Evolutionary conservation across 2,113 vertebrate genomes (phyloP), one percentile per base, ranked within the genome.

Genomic region (Zapus hudsonius): DNA sequence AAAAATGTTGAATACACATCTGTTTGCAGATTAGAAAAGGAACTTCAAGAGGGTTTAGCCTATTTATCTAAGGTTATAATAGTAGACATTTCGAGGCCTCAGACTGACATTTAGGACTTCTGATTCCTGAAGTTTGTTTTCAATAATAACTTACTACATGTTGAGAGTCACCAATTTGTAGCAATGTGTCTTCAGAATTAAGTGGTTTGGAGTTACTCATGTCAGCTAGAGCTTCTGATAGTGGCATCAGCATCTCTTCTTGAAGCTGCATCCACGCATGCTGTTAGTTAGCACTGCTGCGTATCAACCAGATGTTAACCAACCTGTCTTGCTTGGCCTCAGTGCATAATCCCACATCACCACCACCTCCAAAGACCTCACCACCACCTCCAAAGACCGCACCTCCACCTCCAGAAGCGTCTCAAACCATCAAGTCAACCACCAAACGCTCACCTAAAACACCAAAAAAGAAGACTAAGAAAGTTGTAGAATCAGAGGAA

Each of bases 391-490:
- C 97, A 0, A 92, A 96, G 96, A 80, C 92, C 33, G 75, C 84
- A 70, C 92, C 92, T 94, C 91, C 64, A 19, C 70, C 89, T 90
- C 79, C 93, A 88, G 70, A 70, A 93, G 87, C 97, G 80, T 73
- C 96, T 95, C 82, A 78, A 2, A 87, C 55, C 93, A 93, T 94
- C 94, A 98, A 98, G 95, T 78, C 96, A 90, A 95, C 97, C 27
- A 93, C 97, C 84, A 98, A 98, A 97, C 98, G 95, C 19, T 96
- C 98, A 90, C 97, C 98, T 63, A 96, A 96, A 95, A 64, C 97
- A 92, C 95, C 97, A 91, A 93, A 97, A 84, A 96, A 91, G 92
- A 84, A 83, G 63, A 92, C 96, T 95, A 97, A 97, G 88, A 97
- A 97, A 97, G 97, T 97, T 87, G 69, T 97, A 16, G 96, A 97